Conservation (phyloP, 2,797 vertebrate species). For the Molossus alvarezi region DNA sequence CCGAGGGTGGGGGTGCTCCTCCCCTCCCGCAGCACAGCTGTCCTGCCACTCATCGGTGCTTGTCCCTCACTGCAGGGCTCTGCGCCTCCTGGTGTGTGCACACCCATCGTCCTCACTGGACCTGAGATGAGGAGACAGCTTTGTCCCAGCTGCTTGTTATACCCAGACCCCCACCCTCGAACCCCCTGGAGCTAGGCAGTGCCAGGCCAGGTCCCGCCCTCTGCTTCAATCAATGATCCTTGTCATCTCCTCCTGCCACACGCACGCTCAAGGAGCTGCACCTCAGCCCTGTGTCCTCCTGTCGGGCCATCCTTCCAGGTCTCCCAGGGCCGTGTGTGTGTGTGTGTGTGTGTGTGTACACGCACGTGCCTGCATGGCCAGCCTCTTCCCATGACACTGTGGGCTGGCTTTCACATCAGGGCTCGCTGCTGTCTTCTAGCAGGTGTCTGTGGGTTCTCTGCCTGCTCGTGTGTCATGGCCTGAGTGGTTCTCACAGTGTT, state of each 20-base stretch:
- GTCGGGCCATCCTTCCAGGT: background rate
- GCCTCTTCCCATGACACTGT: background rate
- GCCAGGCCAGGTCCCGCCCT: background rate
- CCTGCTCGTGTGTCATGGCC: no score
- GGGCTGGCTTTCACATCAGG: background rate
- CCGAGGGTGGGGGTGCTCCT: no score
- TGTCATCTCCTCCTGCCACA: no score
- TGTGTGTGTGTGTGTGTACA: no score
- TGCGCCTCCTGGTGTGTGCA: background rate
- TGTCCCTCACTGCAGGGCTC: background rate
- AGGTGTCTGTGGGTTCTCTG: no score
- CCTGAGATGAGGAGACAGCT: background rate
- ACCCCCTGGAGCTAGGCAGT: background rate
- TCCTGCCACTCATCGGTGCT: background rate
- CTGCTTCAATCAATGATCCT: rapidly evolving
- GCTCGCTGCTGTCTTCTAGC: background rate
- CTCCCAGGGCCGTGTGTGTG: background rate
- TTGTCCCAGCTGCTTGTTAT: background rate
- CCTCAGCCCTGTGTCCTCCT: background rate
- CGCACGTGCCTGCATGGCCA: background rate
- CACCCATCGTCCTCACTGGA: background rate
- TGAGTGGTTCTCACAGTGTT: background rate
- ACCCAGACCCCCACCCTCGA: background rate
- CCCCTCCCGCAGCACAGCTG: no score
- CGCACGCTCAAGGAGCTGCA: background rate